Evolutionary conservation across 2,113 vertebrate genomes (phyloP).

Genomic region (Damaliscus lunatus): DNA sequence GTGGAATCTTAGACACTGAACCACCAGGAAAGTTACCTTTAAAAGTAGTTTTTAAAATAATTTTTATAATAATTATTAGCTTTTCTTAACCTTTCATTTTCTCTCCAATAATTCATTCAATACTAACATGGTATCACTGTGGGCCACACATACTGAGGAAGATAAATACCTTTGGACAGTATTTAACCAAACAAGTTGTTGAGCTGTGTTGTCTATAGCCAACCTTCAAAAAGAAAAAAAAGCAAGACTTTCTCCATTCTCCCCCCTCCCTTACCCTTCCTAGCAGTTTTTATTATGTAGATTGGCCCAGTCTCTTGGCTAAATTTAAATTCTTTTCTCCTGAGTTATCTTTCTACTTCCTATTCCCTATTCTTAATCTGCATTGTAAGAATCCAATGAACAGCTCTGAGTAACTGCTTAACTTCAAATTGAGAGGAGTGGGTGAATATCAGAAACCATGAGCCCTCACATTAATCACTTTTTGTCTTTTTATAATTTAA

Average conservation of each 20-base stretch:
- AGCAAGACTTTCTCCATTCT: not conserved
- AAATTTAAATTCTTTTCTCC: not conserved
- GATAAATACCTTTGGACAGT: not conserved
- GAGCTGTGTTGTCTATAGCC: not conserved
- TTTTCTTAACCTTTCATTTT: not conserved
- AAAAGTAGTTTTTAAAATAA: not conserved
- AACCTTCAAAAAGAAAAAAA: not conserved
- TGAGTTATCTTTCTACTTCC: not conserved
- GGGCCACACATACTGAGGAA: not conserved
- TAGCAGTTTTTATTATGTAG: slow-evolving; percentile 9
- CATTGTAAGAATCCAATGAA: not conserved
- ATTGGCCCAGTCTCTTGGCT: not conserved
- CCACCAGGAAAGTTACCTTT: not conserved
- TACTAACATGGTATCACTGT: not conserved
- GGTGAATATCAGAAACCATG: not conserved
- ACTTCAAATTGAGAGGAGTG: not conserved
- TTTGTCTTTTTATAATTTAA: not conserved
- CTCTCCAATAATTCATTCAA: not conserved
- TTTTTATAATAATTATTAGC: not conserved
- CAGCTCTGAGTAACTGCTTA: not conserved
- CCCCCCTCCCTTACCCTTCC: not conserved
- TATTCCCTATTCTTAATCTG: not conserved
- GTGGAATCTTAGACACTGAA: not conserved
- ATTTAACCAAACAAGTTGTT: not conserved
- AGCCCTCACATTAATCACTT: not conserved